A percentile compares a stretch with the other conserved stretches of the same genome.
These are phyloP conservation scores for Tokudaia tokunoshimensis DNA, from an alignment of 2,797 vertebrate species.

Conservation along the genomic window DNA sequence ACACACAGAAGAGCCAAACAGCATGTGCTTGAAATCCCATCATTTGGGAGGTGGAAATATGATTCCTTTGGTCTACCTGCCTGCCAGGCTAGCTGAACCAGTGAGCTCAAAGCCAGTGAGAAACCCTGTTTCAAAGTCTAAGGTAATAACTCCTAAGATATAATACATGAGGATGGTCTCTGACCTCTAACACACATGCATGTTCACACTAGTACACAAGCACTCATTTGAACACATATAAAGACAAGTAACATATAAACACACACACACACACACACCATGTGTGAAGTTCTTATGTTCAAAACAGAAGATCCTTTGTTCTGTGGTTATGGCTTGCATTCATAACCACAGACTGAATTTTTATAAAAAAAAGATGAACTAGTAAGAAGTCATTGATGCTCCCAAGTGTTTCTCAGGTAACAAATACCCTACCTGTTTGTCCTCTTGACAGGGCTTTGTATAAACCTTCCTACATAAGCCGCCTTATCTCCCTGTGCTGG, in stretches of 20 bases:
- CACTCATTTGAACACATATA: background rate
- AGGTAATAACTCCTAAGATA: background rate
- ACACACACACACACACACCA: background rate
- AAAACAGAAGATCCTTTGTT: background rate
- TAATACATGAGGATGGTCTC: background rate
- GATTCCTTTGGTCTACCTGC: no score
- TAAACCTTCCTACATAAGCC: background rate
- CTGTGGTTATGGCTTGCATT: background rate
- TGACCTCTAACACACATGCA: background rate
- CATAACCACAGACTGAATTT: background rate
- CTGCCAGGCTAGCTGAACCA: background rate
- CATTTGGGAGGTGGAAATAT: background rate
- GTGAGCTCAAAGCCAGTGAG: background rate
- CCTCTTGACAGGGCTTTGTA: background rate
- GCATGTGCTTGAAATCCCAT: background rate
- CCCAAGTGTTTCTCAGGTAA: background rate
- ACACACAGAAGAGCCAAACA: background rate
- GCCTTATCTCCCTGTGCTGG: rapidly evolving
- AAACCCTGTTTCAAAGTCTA: background rate
- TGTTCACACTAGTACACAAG: background rate
- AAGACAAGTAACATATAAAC: background rate
- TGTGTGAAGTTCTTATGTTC: background rate
- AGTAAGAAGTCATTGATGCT: background rate
- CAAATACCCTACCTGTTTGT: background rate
- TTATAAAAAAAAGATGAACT: background rate